phyloP scores from a whole-genome alignment of 2,113 vertebrate genomes.

The Mustela nigripes region DNA sequence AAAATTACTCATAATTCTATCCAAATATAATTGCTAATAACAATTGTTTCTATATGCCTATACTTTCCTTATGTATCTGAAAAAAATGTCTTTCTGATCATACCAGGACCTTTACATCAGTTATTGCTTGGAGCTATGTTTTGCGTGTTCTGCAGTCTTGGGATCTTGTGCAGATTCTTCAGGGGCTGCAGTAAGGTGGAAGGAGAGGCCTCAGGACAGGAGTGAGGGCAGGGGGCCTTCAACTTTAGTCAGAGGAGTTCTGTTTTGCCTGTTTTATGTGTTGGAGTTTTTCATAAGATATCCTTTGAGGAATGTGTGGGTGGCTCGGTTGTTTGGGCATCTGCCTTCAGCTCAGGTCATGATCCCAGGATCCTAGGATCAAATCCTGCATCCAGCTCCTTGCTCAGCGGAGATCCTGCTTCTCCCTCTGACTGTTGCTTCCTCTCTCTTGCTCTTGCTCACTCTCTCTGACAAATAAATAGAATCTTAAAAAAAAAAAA shows the following conservation, averaged over 20 bases:
- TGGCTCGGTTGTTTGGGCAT: too few relatives aligned
- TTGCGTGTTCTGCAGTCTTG: not conserved
- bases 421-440: too few relatives aligned
- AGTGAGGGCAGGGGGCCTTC: too few relatives aligned
- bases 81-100: not conserved
- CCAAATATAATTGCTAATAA: constrained; percentile 2
- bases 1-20: not conserved
- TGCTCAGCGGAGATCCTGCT: too few relatives aligned
- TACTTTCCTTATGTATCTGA: not conserved
- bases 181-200: not conserved
- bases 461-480: too few relatives aligned
- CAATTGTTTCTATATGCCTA: not conserved
- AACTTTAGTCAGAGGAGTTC: not conserved
- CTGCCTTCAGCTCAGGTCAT: too few relatives aligned
- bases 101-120: not conserved
- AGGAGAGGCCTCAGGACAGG: not conserved
- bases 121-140: not conserved
- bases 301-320: not conserved
- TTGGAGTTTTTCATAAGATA: not conserved
- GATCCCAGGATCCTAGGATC: too few relatives aligned
- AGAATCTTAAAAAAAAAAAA: too few relatives aligned
- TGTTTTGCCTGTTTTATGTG: not conserved
- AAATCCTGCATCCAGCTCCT: too few relatives aligned
- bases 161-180: not conserved
- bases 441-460: too few relatives aligned